These are phyloP conservation scores for Neodiprion virginianus DNA, from an alignment of 1,140 invertebrate genomes.

Conservation along the genomic window DNA sequence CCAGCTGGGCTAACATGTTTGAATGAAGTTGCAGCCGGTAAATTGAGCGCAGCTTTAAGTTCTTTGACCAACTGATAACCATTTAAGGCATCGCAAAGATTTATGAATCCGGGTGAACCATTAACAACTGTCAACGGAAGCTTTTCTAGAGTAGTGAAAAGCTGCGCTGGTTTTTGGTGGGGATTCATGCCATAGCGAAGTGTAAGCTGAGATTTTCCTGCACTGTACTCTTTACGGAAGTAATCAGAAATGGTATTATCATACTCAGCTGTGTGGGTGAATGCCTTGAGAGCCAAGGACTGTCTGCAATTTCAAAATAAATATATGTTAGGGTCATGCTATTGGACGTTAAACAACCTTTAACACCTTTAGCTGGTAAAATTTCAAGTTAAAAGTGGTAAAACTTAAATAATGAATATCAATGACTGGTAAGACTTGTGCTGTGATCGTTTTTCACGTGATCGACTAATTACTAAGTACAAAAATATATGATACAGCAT, in stretches of 20 bases:
- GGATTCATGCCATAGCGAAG: conserved; percentile 98
- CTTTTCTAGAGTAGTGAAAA: conserved; percentile 82
- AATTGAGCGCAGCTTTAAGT: conserved; percentile 75
- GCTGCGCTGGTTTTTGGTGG: conserved; percentile 95
- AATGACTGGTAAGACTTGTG: too few relatives aligned
- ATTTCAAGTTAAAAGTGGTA: too few relatives aligned
- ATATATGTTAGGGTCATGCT: not conserved
- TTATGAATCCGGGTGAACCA: conserved; percentile 96
- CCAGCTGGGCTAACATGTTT: conserved; percentile 98
- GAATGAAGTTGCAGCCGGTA: conserved; percentile 96
- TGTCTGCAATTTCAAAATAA: conserved; percentile 64
- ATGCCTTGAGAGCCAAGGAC: conserved; percentile 87
- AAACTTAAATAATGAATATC: too few relatives aligned
- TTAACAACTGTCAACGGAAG: conserved; percentile 92
- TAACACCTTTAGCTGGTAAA: too few relatives aligned
- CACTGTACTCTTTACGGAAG: conserved; percentile 89
- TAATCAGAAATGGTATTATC: conserved; percentile 95
- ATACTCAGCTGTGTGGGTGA: conserved; percentile 94
- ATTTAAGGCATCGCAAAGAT: conserved; percentile 96
- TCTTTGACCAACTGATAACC: conserved; percentile 96
- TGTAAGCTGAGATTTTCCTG: conserved; percentile 79
- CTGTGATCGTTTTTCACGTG: too few relatives aligned
- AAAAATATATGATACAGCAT: too few relatives aligned
- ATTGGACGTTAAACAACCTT: not conserved
- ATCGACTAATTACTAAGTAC: too few relatives aligned